Base-by-base conservation (phyloP, 2,888 invertebrate species). In the Podotricha telesiphe region DNA sequence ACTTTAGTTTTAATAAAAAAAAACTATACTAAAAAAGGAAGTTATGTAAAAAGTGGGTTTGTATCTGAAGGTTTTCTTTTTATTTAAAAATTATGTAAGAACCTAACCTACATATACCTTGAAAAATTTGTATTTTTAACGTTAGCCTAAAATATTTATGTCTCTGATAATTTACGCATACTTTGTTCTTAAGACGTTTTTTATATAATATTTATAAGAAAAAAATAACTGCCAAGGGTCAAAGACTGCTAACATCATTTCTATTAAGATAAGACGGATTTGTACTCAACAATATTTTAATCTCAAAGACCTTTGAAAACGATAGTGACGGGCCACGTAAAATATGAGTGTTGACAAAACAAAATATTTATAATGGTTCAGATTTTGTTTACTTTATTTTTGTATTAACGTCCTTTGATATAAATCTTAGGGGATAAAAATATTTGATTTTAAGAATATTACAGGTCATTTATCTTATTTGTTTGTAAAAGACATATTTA, bases 231-330 rank as follows among this genome's bases (percentile, higher is more conserved):
- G 40, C 8, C 20, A n/a, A 45, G 42, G 59, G 59, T 45, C 45
- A 59, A 45, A 59, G 59, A 6, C 42, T 59, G 42, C 17, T 59
- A 17, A 45, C 42, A 45, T 22, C 28, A 17, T 45, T 42, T 17
- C 22, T 59, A 59, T 59, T 45, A 45, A 45, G 59, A 59, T 45
- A 59, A 59, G 59, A 59, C 15, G 45, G n/a, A 45, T 45, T 42
- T 59, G 10, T 20, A 45, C 11, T 45, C 42, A 59, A 59, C n/a
- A 45, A 17, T 45, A 45, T 22, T 45, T 28, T 42, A 45, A 59
- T 59, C 45, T 59, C n/a, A 59, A 45, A 59, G 59, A 42, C 58
- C 40, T 22, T 58, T 58, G 58, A 17, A 28, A 59, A 34, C 17
- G 55, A 55, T 55, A 55, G 55, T 59, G 45, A 59, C n/a, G 22